phyloP scores from a whole-genome alignment of 2,888 invertebrate species.

The Ashinkailepas kermadecensis region DNA sequence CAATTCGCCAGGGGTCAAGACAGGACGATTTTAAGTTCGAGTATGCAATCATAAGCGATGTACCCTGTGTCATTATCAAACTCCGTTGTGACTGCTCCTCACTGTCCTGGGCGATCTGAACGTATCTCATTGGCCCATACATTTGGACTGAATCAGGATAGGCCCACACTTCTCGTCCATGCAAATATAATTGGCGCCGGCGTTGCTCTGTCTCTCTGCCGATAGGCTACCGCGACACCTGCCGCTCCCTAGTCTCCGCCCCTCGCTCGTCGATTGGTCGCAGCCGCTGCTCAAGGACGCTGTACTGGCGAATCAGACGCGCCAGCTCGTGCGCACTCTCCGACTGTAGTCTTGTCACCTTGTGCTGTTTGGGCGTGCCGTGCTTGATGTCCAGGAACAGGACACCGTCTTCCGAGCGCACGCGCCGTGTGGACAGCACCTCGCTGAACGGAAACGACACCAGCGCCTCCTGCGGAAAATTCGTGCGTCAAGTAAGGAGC shows the following conservation, averaged over 20 bases:
- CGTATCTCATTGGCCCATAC: no score
- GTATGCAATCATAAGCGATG: no score
- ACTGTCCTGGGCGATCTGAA: no score
- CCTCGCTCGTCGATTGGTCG: background rate
- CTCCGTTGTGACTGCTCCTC: no score
- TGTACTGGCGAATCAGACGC: conserved; percentile 90
- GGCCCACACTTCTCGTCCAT: background rate
- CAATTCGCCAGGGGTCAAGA: no score
- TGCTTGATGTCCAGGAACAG: conserved; percentile 93
- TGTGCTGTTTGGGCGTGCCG: conserved; percentile 90
- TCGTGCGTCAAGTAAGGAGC: no score
- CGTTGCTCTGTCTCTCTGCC: background rate
- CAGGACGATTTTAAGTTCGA: no score
- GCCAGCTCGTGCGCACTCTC: conserved; percentile 97
- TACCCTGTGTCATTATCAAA: no score
- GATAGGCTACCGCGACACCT: conserved; percentile 17
- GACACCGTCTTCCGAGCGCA: conserved; percentile 79
- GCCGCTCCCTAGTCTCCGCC: background rate
- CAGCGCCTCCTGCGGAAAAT: conserved; percentile 61
- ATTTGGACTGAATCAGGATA: no score
- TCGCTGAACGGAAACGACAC: conserved; percentile 91
- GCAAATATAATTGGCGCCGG: background rate
- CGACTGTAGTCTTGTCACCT: conserved; percentile 88
- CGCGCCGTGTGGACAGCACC: conserved; percentile 90
- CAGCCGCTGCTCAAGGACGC: conserved; percentile 69